A percentile compares a stretch with the other conserved stretches of the same genome.
These are phyloP conservation scores for Aplysina aerophoba DNA, from an alignment of 37 sponge, comb jelly and placozoan genomes.

Conservation along the genomic window DNA sequence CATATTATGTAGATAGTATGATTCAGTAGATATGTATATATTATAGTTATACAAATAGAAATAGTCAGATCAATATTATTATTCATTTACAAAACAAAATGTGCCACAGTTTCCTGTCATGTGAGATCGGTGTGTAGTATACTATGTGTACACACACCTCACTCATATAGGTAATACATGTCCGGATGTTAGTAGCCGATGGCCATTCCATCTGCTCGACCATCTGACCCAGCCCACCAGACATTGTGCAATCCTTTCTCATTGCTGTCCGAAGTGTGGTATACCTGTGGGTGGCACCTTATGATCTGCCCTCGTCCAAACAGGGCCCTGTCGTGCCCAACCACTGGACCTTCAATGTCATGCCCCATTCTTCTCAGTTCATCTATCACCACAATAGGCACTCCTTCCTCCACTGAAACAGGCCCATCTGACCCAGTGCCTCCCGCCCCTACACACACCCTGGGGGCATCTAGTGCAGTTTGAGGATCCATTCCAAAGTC, in stretches of 20 bases:
- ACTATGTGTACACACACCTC: no score
- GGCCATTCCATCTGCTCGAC: slow-evolving; percentile 77
- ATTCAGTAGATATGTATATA: no score
- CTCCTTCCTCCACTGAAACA: slow-evolving; percentile 76
- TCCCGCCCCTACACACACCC: slow-evolving; percentile 67
- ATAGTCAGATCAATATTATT: no score
- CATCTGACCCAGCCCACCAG: slow-evolving; percentile 88
- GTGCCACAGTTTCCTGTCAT: no score
- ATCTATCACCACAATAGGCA: slow-evolving; percentile 11
- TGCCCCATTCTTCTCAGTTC: slow-evolving; percentile 66
- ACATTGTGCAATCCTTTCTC: slow-evolving; percentile 17
- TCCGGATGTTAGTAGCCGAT: slow-evolving; percentile 55
- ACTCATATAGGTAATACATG: no score
- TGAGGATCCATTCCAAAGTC: slow-evolving; percentile 90
- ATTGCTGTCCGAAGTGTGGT: background rate
- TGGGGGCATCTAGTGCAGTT: slow-evolving; percentile 72
- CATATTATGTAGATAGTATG: no score
- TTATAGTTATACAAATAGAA: no score
- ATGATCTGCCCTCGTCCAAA: slow-evolving; percentile 90
- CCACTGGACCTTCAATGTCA: slow-evolving; percentile 57
- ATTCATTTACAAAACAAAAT: no score
- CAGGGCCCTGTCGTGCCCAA: slow-evolving; percentile 44
- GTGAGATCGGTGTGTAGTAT: no score
- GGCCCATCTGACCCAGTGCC: slow-evolving; percentile 28
- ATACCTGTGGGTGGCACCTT: background rate